Evolutionary conservation across 2,797 vertebrate genomes (phyloP).

Genomic region (Enteromius anoplus): DNA sequence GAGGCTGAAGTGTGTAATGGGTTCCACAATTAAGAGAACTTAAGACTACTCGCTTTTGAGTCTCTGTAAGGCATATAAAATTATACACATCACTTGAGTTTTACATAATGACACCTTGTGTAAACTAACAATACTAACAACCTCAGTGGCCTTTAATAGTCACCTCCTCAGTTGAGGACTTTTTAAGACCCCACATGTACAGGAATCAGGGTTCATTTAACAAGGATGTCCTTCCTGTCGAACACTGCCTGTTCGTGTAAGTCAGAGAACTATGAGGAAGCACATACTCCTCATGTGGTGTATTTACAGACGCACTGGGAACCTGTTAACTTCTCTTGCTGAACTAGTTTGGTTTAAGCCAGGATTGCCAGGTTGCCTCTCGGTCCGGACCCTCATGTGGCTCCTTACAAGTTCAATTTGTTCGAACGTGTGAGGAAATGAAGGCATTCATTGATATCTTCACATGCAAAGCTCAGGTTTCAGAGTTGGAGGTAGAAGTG

Average conservation of each 20-base stretch:
- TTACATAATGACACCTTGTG: background rate
- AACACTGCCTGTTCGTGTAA: slow-evolving; percentile 66
- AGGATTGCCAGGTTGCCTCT: slow-evolving; percentile 66
- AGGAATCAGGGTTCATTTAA: slow-evolving; percentile 56
- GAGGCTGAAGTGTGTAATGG: background rate
- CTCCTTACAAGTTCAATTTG: slow-evolving; percentile 95
- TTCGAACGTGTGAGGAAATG: slow-evolving; percentile 85
- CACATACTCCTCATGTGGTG: slow-evolving; percentile 65
- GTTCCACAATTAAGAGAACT: background rate
- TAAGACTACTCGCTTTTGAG: background rate
- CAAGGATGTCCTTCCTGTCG: slow-evolving; percentile 56
- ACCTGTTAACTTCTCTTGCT: slow-evolving; percentile 65
- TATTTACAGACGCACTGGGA: slow-evolving; percentile 67
- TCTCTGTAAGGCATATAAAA: background rate
- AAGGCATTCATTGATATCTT: slow-evolving; percentile 85
- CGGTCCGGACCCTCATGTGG: slow-evolving; percentile 76
- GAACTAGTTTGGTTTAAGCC: slow-evolving; percentile 67
- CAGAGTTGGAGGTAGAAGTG: slow-evolving; percentile 48
- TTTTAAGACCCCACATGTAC: slow-evolving; percentile 50
- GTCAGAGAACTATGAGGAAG: slow-evolving; percentile 71
- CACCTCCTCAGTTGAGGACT: slow-evolving; percentile 19
- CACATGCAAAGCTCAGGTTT: slow-evolving; percentile 83
- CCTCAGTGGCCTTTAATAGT: background rate
- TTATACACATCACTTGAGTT: background rate
- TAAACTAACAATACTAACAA: background rate